Percentiles rank a stretch among this genome's conserved stretches.
Conservation (phyloP, 2,888 invertebrate species). For the Choristoneura rosaceana region DNA sequence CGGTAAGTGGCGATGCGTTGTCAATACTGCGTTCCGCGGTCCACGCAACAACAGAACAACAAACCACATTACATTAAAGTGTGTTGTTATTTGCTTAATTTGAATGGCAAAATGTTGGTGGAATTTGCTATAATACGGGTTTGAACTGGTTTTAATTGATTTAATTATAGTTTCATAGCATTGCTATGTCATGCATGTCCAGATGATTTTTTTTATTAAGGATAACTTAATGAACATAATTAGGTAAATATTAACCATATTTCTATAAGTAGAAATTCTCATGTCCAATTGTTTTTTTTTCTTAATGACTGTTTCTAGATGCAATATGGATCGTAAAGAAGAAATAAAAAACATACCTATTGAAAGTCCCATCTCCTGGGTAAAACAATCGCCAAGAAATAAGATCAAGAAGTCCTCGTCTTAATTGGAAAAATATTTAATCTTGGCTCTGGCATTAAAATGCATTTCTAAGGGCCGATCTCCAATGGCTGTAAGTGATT, state of each 20-base stretch:
- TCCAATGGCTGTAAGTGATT: constrained; percentile 8
- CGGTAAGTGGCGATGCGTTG: constrained; percentile 59
- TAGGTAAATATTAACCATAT: background rate
- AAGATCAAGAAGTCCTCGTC: constrained; percentile 31
- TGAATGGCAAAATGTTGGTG: background rate
- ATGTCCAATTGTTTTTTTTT: background rate
- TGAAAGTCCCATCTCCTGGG: constrained; percentile 13
- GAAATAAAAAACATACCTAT: constrained; percentile 5
- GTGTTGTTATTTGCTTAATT: constrained; percentile 65
- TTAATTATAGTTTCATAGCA: background rate
- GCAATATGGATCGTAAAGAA: constrained; percentile 9
- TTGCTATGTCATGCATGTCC: background rate
- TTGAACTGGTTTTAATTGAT: constrained; percentile 4
- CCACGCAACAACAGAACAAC: constrained; percentile 45
- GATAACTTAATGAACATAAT: background rate
- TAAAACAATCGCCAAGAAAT: constrained; percentile 36
- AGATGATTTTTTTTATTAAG: background rate
- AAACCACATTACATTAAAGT: constrained; percentile 65
- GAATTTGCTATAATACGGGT: background rate
- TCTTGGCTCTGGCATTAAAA: constrained; percentile 33
- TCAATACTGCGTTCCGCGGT: constrained; percentile 60
- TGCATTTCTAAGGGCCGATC: constrained; percentile 19
- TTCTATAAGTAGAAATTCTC: background rate
- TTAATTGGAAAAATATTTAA: constrained; percentile 40
- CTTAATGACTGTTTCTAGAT: background rate